These are phyloP conservation scores for Rhopilema esculentum DNA, from an alignment of 30 jellyfish, hydroid and myxozoan species.

Conservation along the genomic window DNA sequence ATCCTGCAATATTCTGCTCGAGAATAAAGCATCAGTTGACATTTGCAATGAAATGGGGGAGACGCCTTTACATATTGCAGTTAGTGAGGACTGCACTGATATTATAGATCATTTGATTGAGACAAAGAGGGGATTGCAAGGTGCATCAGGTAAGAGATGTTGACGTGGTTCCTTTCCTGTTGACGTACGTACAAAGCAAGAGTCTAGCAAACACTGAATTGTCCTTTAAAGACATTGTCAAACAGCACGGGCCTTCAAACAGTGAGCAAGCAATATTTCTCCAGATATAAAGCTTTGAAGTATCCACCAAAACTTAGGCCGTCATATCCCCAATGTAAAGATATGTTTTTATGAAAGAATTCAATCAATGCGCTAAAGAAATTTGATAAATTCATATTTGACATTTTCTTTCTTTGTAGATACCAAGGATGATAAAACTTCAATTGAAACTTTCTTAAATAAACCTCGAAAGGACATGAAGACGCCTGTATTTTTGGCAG, in stretches of 20 bases:
- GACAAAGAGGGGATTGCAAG: neutral
- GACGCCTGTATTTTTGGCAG: slow-evolving; percentile 35
- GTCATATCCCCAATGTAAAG: too few relatives aligned
- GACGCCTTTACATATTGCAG: slow-evolving; percentile 43
- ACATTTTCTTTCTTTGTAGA: neutral
- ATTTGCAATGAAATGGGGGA: slow-evolving; percentile 30
- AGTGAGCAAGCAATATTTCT: too few relatives aligned
- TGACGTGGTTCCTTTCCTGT: too few relatives aligned
- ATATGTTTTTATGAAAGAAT: too few relatives aligned
- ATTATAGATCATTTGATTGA: neutral
- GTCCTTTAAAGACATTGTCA: too few relatives aligned
- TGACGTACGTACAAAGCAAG: too few relatives aligned
- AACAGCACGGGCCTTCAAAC: too few relatives aligned
- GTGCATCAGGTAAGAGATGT: slow-evolving; percentile 15
- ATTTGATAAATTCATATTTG: too few relatives aligned
- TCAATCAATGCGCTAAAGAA: too few relatives aligned
- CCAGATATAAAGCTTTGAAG: too few relatives aligned
- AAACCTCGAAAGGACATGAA: slow-evolving; percentile 40
- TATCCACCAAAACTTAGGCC: too few relatives aligned
- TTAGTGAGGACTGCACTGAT: slow-evolving; percentile 11
- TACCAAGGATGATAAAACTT: neutral
- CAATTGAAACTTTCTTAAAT: neutral
- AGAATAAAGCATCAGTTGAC: slow-evolving; percentile 32
- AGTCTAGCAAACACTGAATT: too few relatives aligned
- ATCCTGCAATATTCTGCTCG: slow-evolving; percentile 27